Conservation (phyloP, 2,888 invertebrate species). For the Epinotia nisella region DNA sequence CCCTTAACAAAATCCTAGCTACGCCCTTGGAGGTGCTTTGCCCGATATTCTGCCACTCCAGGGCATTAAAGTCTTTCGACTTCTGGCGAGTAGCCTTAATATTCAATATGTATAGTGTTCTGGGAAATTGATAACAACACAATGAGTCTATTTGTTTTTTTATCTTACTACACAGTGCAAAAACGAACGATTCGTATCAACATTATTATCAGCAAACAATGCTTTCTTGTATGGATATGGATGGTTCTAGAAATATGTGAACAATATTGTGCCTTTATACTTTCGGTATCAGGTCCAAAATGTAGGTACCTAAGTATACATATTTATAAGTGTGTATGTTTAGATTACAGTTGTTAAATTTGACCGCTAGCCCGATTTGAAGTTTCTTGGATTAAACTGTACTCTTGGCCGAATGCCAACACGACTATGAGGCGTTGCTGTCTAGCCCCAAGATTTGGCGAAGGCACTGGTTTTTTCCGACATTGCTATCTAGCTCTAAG, state of each 20-base stretch:
- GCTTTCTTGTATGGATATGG: neutral
- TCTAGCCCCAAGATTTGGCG: too few species aligned
- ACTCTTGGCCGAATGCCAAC: too few species aligned
- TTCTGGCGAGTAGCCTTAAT: neutral
- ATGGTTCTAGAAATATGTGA: neutral
- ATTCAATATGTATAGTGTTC: neutral
- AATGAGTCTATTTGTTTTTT: neutral
- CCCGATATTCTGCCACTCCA: too few species aligned
- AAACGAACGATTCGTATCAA: conserved; percentile 2
- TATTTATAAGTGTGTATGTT: neutral
- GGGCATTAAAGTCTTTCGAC: too few species aligned
- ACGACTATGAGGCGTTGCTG: too few species aligned
- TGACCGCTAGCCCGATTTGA: too few species aligned
- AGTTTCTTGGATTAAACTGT: too few species aligned
- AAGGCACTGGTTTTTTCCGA: too few species aligned
- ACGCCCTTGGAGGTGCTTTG: too few species aligned
- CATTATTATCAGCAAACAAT: neutral
- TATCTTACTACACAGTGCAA: neutral
- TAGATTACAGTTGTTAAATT: neutral
- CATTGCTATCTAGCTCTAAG: too few species aligned
- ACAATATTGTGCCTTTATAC: neutral
- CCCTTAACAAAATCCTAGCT: too few species aligned
- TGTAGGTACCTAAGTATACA: neutral
- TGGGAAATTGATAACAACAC: conserved; percentile 15
- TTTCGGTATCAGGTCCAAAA: neutral